phyloP scores from a whole-genome alignment of 2,888 invertebrate genomes.

The Drosophila leonis region DNA sequence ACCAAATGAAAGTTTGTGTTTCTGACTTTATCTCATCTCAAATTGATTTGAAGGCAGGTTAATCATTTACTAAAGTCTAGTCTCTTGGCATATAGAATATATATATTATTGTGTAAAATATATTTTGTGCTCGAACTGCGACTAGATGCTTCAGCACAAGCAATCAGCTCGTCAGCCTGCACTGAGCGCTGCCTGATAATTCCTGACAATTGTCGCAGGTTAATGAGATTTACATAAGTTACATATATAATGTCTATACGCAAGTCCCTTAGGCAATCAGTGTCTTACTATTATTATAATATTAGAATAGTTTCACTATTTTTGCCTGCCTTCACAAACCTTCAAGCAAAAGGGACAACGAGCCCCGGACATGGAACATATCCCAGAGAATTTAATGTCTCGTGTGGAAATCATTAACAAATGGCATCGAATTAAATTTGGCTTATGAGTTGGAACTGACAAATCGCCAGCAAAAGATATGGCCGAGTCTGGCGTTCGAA shows the following conservation, averaged over 20 bases:
- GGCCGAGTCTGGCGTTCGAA: conserved; percentile 42
- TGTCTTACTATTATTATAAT: conserved; percentile 19
- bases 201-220: not conserved
- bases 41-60: not conserved
- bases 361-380: conserved; percentile 9
- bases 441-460: conserved; percentile 84
- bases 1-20: not conserved
- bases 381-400: conserved; percentile 73
- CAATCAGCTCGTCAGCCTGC: too few relatives aligned
- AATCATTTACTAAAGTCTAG: too few relatives aligned
- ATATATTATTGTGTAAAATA: not conserved
- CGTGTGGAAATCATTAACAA: conserved; percentile 82
- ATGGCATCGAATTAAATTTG: conserved; percentile 83
- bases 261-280: not conserved
- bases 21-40: not conserved
- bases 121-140: not conserved
- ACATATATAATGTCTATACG: not conserved
- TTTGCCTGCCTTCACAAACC: not conserved
- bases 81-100: too few relatives aligned
- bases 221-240: not conserved
- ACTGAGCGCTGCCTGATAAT: not conserved
- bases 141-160: not conserved
- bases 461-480: conserved; percentile 65
- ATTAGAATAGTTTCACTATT: conserved; percentile 30
- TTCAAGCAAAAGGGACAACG: not conserved